Conservation (phyloP, 1,140 invertebrate species). For the Nasonia vitripennis region DNA sequence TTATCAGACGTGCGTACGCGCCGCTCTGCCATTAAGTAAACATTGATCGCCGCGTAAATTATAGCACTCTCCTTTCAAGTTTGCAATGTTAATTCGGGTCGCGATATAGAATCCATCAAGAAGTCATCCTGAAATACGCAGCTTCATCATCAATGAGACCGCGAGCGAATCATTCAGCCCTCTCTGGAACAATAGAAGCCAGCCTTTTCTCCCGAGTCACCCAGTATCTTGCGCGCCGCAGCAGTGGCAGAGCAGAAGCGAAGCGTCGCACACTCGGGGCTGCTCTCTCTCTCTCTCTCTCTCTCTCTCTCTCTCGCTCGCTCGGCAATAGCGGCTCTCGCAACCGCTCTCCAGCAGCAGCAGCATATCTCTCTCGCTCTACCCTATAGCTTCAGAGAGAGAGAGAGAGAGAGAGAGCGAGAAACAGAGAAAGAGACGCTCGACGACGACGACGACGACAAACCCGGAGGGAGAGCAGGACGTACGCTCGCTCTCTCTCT, state of each 20-base stretch:
- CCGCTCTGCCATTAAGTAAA: too few relatives aligned
- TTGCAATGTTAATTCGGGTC: too few relatives aligned
- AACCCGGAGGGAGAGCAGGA: conserved; percentile 43
- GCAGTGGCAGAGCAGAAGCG: not conserved
- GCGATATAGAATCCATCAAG: too few relatives aligned
- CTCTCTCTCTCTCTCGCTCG: too few relatives aligned
- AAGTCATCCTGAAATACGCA: too few relatives aligned
- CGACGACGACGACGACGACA: conserved; percentile 51
- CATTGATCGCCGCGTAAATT: too few relatives aligned
- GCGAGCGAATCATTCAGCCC: too few relatives aligned
- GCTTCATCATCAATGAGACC: too few relatives aligned
- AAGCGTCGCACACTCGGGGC: not conserved
- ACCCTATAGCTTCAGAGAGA: conserved; percentile 24
- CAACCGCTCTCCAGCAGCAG: conserved; percentile 32
- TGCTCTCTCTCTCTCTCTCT: not conserved
- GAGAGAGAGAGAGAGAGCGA: conserved; percentile 50
- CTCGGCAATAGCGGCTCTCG: conserved; percentile 23
- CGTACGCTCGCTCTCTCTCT: not conserved
- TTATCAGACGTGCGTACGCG: too few relatives aligned
- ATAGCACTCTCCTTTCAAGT: too few relatives aligned
- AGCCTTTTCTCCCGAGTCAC: not conserved
- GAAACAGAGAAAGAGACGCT: conserved; percentile 53
- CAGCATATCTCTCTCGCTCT: conserved; percentile 34
- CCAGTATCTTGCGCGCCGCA: not conserved
- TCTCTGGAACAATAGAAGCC: not conserved